Conservation (phyloP, 2,113 vertebrate genomes). For the Nannospalax galili region DNA sequence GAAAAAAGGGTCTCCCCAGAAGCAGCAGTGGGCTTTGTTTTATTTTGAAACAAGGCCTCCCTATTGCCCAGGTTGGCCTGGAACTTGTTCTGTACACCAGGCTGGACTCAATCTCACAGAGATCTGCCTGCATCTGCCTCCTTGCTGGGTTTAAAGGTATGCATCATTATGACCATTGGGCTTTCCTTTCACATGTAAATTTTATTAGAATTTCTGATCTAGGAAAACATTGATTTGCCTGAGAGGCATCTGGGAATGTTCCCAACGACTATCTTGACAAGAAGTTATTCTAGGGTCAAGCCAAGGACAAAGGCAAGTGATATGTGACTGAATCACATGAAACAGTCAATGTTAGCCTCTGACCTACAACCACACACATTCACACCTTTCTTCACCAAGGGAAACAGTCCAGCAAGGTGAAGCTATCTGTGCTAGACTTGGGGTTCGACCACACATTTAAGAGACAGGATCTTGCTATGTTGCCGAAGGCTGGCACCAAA, state of each 20-base stretch:
- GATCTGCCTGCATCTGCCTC: too few species aligned
- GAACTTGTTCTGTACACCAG: too few species aligned
- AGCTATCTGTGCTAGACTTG: background rate
- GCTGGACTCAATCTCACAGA: too few species aligned
- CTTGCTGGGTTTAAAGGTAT: too few species aligned
- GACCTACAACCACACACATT: background rate
- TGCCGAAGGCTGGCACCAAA: background rate
- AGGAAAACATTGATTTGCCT: background rate
- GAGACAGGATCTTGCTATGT: background rate
- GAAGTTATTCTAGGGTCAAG: background rate
- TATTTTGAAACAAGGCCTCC: too few species aligned
- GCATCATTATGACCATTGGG: too few species aligned
- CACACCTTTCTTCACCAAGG: background rate
- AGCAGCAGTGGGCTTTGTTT: background rate
- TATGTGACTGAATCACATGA: background rate
- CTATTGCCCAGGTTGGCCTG: too few species aligned
- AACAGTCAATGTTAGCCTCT: background rate
- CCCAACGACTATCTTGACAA: background rate
- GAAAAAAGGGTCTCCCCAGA: background rate
- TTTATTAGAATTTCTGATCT: background rate
- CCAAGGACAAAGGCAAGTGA: background rate
- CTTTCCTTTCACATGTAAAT: background rate
- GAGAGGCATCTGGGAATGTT: background rate
- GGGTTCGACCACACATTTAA: background rate
- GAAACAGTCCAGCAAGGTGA: background rate